A percentile compares a stretch with the other conserved stretches of the same genome.
Evolutionary conservation across 2,797 vertebrate genomes (phyloP).

Genomic region (Melanotaenia trifasciata): DNA sequence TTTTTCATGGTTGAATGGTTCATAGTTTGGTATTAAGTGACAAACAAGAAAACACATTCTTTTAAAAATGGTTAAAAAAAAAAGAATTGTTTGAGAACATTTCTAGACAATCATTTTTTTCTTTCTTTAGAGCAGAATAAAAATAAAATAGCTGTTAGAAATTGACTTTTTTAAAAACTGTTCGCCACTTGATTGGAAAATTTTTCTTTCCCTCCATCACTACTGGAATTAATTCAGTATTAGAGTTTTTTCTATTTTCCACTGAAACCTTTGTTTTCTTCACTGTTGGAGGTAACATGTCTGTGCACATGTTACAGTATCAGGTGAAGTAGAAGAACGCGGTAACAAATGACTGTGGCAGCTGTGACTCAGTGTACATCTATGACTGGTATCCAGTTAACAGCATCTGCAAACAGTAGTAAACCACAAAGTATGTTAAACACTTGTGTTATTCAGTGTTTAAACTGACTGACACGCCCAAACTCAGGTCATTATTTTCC

Average conservation of each 20-base stretch:
- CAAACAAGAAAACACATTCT: no score
- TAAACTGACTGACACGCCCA: background rate
- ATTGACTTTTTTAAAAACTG: no score
- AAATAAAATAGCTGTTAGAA: no score
- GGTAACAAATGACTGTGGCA: conserved; percentile 43
- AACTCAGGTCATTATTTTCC: background rate
- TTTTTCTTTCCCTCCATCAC: conserved; percentile 54
- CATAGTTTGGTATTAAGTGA: no score
- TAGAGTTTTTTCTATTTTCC: conserved; percentile 56
- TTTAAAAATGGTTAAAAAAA: no score
- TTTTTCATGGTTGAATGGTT: no score
- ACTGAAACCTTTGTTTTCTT: conserved; percentile 25
- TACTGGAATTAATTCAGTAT: conserved; percentile 66
- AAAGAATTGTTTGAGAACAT: no score
- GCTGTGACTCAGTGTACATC: conserved; percentile 43
- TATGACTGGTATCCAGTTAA: conserved; percentile 37
- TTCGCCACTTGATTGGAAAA: conserved; percentile 54
- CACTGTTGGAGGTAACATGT: conserved; percentile 51
- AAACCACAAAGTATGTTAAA: conserved; percentile 36
- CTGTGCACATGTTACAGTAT: conserved; percentile 34
- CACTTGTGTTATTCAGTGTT: background rate
- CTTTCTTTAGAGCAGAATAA: no score
- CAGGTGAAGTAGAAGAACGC: conserved; percentile 32
- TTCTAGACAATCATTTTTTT: no score
- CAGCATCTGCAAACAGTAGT: conserved; percentile 45